These are phyloP conservation scores for Drosophila meridionalis DNA, from an alignment of 2,888 invertebrate genomes.

Conservation along the genomic window DNA sequence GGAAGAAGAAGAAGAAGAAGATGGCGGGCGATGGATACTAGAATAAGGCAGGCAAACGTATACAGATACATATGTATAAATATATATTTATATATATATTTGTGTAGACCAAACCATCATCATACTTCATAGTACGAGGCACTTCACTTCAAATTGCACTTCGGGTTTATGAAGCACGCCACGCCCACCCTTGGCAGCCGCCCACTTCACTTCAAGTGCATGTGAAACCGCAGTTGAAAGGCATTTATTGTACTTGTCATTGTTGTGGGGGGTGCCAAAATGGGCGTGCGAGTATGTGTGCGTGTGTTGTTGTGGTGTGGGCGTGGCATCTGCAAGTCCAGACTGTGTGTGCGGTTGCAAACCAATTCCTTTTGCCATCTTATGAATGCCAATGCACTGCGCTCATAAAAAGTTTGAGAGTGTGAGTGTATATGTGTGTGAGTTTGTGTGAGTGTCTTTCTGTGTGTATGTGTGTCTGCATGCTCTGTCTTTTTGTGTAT, in stretches of 20 bases:
- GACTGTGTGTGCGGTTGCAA: conserved; percentile 33
- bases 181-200: conserved; percentile 21
- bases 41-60: not conserved
- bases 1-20: not conserved
- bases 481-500: conserved; percentile 60
- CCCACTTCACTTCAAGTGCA: conserved; percentile 77
- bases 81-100: not conserved
- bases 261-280: conserved; percentile 58
- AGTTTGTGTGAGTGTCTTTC: conserved; percentile 30
- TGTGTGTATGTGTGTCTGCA: conserved; percentile 34
- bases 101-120: conserved; percentile 63
- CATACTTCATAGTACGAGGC: conserved; percentile 69
- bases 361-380: conserved; percentile 31
- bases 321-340: conserved; percentile 29
- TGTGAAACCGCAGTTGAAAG: conserved; percentile 82
- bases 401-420: conserved; percentile 64
- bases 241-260: conserved; percentile 82
- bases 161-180: conserved; percentile 56
- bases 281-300: not conserved
- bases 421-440: conserved; percentile 21
- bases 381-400: conserved; percentile 73
- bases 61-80: not conserved
- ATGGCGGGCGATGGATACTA: not conserved
- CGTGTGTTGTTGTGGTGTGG: not conserved
- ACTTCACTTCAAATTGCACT: conserved; percentile 81